These are phyloP conservation scores for Fissipunctia ypsillon DNA, from an alignment of 2,888 invertebrate species.

Conservation along the genomic window DNA sequence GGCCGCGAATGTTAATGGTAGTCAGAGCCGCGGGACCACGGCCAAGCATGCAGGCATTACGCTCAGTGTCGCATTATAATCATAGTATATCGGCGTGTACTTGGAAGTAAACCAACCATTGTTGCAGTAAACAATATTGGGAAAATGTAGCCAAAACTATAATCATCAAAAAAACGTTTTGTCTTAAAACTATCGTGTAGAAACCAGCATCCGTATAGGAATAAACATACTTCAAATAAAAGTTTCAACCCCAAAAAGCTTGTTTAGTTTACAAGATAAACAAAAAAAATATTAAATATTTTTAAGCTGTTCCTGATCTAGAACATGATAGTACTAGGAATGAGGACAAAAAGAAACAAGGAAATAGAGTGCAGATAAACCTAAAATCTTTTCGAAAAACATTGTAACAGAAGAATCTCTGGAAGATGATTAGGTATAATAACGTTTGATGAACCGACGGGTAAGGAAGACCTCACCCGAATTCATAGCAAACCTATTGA, in stretches of 20 bases:
- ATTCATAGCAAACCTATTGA: conserved; percentile 34
- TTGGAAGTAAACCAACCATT: conserved; percentile 37
- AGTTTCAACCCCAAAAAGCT: not conserved
- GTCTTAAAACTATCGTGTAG: not conserved
- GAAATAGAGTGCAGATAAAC: not conserved
- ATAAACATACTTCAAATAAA: not conserved
- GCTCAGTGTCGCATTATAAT: conserved; percentile 53
- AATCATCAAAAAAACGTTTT: not conserved
- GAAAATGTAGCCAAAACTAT: conserved; percentile 10
- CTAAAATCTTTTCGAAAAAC: not conserved
- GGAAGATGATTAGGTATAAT: not conserved
- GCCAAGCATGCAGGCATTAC: conserved; percentile 40
- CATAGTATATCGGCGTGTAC: conserved; percentile 17
- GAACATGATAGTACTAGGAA: not conserved
- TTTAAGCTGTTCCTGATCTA: not conserved
- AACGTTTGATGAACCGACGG: conserved; percentile 5
- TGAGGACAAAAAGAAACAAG: not conserved
- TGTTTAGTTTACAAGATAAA: not conserved
- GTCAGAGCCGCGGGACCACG: conserved; percentile 27
- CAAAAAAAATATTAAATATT: not conserved
- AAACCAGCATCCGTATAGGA: not conserved
- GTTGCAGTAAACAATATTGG: not conserved
- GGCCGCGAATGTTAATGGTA: conserved; percentile 60
- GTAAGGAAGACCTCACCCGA: conserved; percentile 49
- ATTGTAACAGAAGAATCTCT: conserved; percentile 1